Evolutionary conservation across 2,797 vertebrate genomes (phyloP), one percentile per base, ranked within the genome.

Genomic region (Phoxinus dragarum): DNA sequence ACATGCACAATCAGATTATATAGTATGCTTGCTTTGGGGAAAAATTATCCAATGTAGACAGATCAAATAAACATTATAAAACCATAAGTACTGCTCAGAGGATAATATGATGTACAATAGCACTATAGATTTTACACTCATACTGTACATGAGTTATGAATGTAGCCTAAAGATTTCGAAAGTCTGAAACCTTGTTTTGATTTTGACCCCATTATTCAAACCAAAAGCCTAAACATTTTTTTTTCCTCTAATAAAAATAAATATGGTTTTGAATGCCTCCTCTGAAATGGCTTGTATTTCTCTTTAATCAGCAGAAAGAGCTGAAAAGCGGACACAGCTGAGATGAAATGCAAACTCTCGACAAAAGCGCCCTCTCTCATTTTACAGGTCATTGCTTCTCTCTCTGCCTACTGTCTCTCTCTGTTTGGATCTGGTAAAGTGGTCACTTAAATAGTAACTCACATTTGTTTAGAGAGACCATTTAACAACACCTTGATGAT

Each of bases 381-480:
- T 86, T 86, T 87, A 86, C 77, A 89, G 80, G 80, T 86, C 86
- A 80, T 69, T 81, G 56, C 56, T 81, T 27, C 69, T 54, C 66
- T 59, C 27, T 66, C 66, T 78, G 66, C 38, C 31, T 54, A 19
- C 42, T n/a, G 0, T 38, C 21, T 78, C 12, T 78, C 3, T 27
- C 75, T 42, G 54, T 78, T 73, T 19, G n/a, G n/a, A 47, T 72
- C n/a, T 72, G 42, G 6, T 49, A 34, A 56, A 56, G 52, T 16
- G 34, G 21, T 7, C 34, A 76, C 17, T 74, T 11, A 38, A 14
- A 76, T 38, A 54, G 49, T 56, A 23, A 36, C 17, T 54, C 31
- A 38, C 11, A 76, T 76, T 38, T 34, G 38, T 23, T 69, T 0
- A 71, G 47, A 36, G 19, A 52, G 54, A 75, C 44, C 27, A 54